Base-by-base conservation (phyloP, 1,140 invertebrate species). In the Kradibia gibbosae region DNA sequence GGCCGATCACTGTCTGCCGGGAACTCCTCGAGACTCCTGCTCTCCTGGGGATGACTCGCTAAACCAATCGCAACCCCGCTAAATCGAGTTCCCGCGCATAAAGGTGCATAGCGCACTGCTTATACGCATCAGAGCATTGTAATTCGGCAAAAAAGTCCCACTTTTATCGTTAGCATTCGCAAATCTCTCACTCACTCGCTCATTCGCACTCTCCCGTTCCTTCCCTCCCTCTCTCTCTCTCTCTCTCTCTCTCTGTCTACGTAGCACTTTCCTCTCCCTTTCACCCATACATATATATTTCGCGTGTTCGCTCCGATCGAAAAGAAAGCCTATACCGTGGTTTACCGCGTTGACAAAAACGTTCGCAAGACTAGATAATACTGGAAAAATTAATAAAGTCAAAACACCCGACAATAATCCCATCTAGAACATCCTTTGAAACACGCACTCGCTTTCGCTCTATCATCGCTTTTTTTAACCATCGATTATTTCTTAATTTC, bases 321-420 rank as follows among this genome's bases (percentile, higher is more conserved):
- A 82, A 83, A 74, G 78, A 83, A 72, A 77, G 82, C 77, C 74
- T 80, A 83, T 79, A 80, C 71, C 78, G 42, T 80, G 72, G 70
- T 72, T 80, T 74, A 80, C 67, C 86, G 86, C 87, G 86, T 89
- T 87, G 88, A 89, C 86, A 86, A 89, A 82, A 88, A 89, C 87
- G 85, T 88, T 88, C 89, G 87, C 89, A 89, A 90, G 90, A 91
- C 90, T 91, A 91, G 90, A 91, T 91, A 90, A 90, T 91, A 91
- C 90, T 90, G 90, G 89, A 91, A 91, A 88, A 89, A 87, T 89
- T 86, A 89, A 87, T 88, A 88, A 88, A 88, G 88, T 89, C 86
- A 88, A 88, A 87, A 89, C 85, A 85, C 83, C 82, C 86, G 85
- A 85, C 84, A 83, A 85, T 85, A 87, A 87, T 85, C 83, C 85